Percentiles rank a stretch among this genome's conserved stretches.
Evolutionary conservation across 2,113 vertebrate genomes (phyloP).

Genomic region (Narcine bancroftii): DNA sequence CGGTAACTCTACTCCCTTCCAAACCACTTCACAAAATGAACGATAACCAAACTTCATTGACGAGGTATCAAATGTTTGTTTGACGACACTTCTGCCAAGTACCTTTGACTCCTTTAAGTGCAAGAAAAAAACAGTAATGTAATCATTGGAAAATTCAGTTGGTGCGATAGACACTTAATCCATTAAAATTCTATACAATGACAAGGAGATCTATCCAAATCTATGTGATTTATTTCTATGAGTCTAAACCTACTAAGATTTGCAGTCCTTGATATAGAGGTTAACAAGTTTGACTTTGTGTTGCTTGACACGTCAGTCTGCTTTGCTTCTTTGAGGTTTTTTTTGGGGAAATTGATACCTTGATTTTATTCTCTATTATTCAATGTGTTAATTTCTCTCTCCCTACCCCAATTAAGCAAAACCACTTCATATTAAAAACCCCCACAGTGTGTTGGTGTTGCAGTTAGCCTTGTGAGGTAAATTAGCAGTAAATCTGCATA

Average conservation of each 20-base stretch:
- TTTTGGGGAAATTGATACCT: neutral
- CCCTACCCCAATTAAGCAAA: neutral
- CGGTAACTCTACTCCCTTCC: no score
- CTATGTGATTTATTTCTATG: neutral
- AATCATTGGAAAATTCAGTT: no score
- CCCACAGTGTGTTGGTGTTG: conserved; percentile 43
- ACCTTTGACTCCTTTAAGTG: no score
- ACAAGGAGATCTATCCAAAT: neutral
- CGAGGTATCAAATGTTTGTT: no score
- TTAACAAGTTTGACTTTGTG: neutral
- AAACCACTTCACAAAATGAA: no score
- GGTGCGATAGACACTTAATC: neutral
- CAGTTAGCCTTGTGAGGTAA: conserved; percentile 71
- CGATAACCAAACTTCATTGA: no score
- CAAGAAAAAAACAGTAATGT: no score
- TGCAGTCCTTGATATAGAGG: neutral
- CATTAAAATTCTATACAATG: neutral
- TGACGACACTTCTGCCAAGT: no score
- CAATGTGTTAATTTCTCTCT: neutral
- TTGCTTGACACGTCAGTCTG: neutral
- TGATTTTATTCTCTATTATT: conserved; percentile 6
- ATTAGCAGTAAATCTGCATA: conserved; percentile 77
- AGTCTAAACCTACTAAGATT: neutral
- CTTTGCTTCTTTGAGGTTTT: neutral
- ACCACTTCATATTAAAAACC: neutral